phyloP scores from a whole-genome alignment of 2,888 invertebrate genomes.

The Caenorhabditis sp. region DNA sequence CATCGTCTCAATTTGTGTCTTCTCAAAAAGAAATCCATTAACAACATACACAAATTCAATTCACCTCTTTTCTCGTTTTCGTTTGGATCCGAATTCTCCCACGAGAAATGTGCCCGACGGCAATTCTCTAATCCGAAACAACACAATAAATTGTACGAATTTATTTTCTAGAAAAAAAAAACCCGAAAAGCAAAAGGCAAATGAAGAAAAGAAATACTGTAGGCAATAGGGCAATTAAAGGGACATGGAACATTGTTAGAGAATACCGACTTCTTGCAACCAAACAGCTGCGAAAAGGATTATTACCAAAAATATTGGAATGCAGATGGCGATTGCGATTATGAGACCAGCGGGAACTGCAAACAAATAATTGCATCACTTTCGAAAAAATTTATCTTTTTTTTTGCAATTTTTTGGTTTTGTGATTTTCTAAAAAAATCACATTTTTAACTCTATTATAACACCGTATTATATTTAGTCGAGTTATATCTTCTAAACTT shows the following conservation, averaged over 20 bases:
- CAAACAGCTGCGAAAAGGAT: constrained; percentile 64
- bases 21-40: neutral
- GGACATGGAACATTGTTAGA: constrained; percentile 8
- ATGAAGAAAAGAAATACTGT: neutral
- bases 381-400: neutral
- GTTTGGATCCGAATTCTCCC: neutral
- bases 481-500: too few relatives aligned
- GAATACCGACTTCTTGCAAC: constrained; percentile 64
- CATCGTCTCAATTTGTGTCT: neutral
- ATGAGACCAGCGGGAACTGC: constrained; percentile 60
- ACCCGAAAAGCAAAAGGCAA: constrained; percentile 11
- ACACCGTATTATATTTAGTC: too few relatives aligned
- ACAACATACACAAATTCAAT: neutral
- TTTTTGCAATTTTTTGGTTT: neutral
- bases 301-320: constrained; percentile 62
- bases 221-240: neutral
- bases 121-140: constrained; percentile 8
- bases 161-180: neutral
- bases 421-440: too few relatives aligned
- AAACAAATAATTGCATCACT: constrained; percentile 21
- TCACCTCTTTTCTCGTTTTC: neutral
- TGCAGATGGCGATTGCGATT: constrained; percentile 55
- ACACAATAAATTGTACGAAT: neutral
- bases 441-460: too few relatives aligned
- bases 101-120: neutral